Evolutionary conservation across 2,113 vertebrate genomes (phyloP).

Genomic region (Tichodroma muraria): DNA sequence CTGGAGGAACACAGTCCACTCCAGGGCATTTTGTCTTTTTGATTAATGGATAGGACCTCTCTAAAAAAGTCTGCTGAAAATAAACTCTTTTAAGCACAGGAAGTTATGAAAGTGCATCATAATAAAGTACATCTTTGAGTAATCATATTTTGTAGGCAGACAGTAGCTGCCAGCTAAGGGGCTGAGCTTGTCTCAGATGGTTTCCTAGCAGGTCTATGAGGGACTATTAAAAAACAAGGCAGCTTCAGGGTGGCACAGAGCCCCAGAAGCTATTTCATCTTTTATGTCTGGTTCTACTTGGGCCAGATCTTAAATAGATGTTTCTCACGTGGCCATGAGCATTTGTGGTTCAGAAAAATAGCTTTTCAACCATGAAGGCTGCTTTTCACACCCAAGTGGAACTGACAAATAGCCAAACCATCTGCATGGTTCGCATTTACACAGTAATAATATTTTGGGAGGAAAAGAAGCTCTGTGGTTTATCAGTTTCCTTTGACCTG

Average conservation of each 20-base stretch:
- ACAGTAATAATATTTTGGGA: background rate
- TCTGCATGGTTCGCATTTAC: background rate
- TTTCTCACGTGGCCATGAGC: background rate
- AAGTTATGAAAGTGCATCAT: background rate
- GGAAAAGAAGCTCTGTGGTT: slow-evolving; percentile 28
- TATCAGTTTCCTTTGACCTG: slow-evolving; percentile 37
- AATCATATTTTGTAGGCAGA: background rate
- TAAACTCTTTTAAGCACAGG: background rate
- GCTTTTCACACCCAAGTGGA: slow-evolving; percentile 55
- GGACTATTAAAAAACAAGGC: background rate
- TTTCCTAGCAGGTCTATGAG: background rate
- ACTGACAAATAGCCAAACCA: slow-evolving; percentile 41
- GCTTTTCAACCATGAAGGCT: slow-evolving; percentile 33
- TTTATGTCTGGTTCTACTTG: slow-evolving; percentile 14
- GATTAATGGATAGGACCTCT: slow-evolving; percentile 18
- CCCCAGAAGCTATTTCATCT: background rate
- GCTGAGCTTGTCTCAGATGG: background rate
- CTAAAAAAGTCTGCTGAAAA: background rate
- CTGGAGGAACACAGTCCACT: slow-evolving; percentile 5
- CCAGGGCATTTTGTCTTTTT: background rate
- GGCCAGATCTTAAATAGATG: slow-evolving; percentile 6
- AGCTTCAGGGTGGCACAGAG: background rate
- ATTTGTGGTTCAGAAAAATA: slow-evolving; percentile 33
- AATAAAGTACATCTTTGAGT: background rate
- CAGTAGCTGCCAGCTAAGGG: background rate